Percentiles rank a stretch among this genome's conserved stretches.
Conservation (phyloP, 2,888 invertebrate species). For the Lepidonotus clava region DNA sequence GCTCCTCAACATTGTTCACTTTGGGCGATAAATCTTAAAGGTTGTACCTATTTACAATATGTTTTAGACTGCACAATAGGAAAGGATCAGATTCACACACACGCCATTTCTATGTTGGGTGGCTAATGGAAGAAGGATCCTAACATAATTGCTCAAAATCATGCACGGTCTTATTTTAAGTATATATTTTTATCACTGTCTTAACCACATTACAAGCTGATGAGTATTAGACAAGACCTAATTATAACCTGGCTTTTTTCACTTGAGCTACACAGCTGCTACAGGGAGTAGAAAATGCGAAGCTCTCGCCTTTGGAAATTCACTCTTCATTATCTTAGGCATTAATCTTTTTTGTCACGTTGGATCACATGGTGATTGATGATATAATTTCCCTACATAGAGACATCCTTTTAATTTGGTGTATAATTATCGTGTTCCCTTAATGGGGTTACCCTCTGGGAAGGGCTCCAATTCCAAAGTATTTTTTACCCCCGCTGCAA, state of each 20-base stretch:
- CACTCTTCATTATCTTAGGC: neutral
- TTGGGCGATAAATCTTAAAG: too few relatives aligned
- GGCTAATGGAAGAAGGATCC: neutral
- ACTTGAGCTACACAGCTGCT: neutral
- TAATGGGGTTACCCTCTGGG: too few relatives aligned
- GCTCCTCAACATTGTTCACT: too few relatives aligned
- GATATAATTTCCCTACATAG: too few relatives aligned
- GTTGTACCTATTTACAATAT: too few relatives aligned
- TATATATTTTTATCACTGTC: neutral
- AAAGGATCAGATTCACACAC: neutral
- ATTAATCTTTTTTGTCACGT: neutral
- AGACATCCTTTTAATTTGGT: too few relatives aligned
- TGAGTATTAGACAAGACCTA: neutral
- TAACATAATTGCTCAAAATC: neutral
- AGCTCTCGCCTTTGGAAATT: neutral
- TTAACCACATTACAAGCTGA: neutral
- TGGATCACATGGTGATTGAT: neutral
- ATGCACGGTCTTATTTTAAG: neutral
- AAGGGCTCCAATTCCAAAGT: too few relatives aligned
- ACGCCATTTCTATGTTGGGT: neutral
- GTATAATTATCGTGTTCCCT: too few relatives aligned
- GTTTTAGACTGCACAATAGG: too few relatives aligned
- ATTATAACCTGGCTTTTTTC: neutral
- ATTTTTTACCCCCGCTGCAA: too few relatives aligned
- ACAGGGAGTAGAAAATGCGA: neutral